A percentile compares a stretch with the other conserved stretches of the same genome.
phyloP scores from a whole-genome alignment of 1,140 invertebrate species.

The Brachionus manjavacas region DNA sequence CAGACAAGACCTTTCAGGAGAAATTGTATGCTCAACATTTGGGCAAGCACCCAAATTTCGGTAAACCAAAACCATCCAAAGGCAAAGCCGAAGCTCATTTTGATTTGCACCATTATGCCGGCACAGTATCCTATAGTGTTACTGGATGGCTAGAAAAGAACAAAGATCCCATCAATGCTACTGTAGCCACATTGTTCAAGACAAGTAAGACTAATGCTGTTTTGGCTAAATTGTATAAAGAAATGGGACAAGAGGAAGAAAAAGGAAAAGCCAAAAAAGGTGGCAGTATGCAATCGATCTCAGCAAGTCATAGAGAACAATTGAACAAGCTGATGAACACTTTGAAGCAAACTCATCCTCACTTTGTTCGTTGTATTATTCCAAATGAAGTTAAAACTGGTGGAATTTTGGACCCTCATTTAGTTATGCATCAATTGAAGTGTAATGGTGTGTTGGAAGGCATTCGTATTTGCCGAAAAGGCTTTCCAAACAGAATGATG shows the following conservation, averaged over 20 bases:
- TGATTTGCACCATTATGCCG: conserved; percentile 96
- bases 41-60: conserved; percentile 93
- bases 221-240: conserved; percentile 6
- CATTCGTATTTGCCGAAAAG: conserved; percentile 99
- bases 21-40: conserved; percentile 97
- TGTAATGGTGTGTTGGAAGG: conserved; percentile 99
- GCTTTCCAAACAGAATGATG: conserved; percentile 99
- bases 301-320: conserved; percentile 83
- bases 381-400: conserved; percentile 96
- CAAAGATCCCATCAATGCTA: conserved; percentile 98
- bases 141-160: conserved; percentile 98
- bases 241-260: conserved; percentile 38
- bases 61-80: conserved; percentile 92
- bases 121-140: conserved; percentile 72
- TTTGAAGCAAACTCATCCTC: conserved; percentile 88
- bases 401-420: conserved; percentile 92
- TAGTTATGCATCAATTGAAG: conserved; percentile 94
- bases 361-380: conserved; percentile 99
- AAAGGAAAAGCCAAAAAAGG: conserved; percentile 79
- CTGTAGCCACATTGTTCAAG: conserved; percentile 64
- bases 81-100: conserved; percentile 92
- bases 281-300: conserved; percentile 90
- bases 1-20: conserved; percentile 90
- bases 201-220: conserved; percentile 17
- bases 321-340: conserved; percentile 94